Conservation (phyloP, 1,140 invertebrate genomes). For the Gryon sp. region DNA sequence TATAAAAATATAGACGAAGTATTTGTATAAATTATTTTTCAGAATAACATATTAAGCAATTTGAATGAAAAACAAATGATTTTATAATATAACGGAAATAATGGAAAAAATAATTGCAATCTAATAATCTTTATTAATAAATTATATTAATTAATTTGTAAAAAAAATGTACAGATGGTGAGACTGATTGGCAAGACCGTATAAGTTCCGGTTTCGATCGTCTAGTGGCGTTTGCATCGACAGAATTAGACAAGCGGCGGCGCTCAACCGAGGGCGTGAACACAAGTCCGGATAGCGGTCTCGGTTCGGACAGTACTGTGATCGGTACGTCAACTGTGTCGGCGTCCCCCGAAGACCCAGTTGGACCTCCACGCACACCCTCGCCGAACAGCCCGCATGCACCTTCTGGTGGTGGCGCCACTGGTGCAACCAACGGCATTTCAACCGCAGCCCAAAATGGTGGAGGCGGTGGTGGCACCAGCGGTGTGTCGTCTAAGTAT, state of each 20-base stretch:
- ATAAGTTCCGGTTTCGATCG: slow-evolving; percentile 93
- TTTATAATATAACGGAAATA: too few relatives aligned
- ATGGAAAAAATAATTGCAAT: slow-evolving; percentile 1
- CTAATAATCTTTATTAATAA: neutral
- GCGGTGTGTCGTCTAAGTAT: slow-evolving; percentile 81
- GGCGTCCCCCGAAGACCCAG: slow-evolving; percentile 80
- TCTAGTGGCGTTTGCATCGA: slow-evolving; percentile 91
- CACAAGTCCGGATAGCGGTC: slow-evolving; percentile 88
- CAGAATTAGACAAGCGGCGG: slow-evolving; percentile 89
- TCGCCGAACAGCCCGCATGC: slow-evolving; percentile 83
- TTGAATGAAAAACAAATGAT: too few relatives aligned
- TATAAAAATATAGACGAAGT: too few relatives aligned
- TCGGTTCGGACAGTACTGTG: slow-evolving; percentile 84
- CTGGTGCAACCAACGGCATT: slow-evolving; percentile 42
- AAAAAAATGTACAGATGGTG: slow-evolving; percentile 80
- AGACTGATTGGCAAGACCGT: slow-evolving; percentile 90
- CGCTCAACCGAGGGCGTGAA: slow-evolving; percentile 88
- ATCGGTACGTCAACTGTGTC: slow-evolving; percentile 81
- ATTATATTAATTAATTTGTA: too few relatives aligned
- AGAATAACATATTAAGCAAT: too few relatives aligned
- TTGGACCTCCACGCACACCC: slow-evolving; percentile 84
- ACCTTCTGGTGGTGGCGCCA: slow-evolving; percentile 43
- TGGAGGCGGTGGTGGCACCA: too few relatives aligned
- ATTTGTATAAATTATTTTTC: too few relatives aligned
- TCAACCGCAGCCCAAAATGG: too few relatives aligned